phyloP scores from a whole-genome alignment of 2,888 invertebrate genomes.

The Eupithecia abbreviata region DNA sequence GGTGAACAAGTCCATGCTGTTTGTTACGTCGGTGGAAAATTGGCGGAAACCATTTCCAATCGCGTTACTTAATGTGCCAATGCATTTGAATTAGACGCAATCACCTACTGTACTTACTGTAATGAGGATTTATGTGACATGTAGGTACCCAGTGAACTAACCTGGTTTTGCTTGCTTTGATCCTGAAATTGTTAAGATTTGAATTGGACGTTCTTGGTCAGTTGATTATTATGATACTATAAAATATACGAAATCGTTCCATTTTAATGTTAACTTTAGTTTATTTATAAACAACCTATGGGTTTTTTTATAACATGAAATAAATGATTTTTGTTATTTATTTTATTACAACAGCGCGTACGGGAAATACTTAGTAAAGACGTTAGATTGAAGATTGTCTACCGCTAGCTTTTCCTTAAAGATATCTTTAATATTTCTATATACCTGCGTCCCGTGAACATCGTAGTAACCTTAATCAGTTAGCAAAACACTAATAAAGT shows the following conservation, averaged over 20 bases:
- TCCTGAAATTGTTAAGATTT: not conserved
- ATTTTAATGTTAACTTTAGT: no score
- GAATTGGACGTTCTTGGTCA: not conserved
- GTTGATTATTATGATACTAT: not conserved
- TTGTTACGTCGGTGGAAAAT: slow-evolving; percentile 17
- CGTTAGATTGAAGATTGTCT: not conserved
- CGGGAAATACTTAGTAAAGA: not conserved
- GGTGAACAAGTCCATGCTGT: slow-evolving; percentile 12
- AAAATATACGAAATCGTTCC: not conserved
- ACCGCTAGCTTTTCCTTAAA: not conserved
- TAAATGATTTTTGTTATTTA: no score
- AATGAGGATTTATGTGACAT: not conserved
- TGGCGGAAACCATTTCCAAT: slow-evolving; percentile 3
- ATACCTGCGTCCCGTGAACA: not conserved
- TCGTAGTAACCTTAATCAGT: not conserved
- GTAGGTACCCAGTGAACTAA: not conserved
- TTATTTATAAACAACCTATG: no score
- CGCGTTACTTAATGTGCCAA: slow-evolving; percentile 3
- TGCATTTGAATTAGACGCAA: slow-evolving; percentile 3
- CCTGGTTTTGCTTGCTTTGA: not conserved
- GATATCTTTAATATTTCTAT: not conserved
- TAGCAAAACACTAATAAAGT: slow-evolving; percentile 14
- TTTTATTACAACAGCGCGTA: not conserved
- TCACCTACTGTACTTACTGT: not conserved
- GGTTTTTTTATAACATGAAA: no score